Evolutionary conservation across 2,797 vertebrate genomes (phyloP), one percentile per base, ranked within the genome.

Genomic region (Oreochromis grahami): DNA sequence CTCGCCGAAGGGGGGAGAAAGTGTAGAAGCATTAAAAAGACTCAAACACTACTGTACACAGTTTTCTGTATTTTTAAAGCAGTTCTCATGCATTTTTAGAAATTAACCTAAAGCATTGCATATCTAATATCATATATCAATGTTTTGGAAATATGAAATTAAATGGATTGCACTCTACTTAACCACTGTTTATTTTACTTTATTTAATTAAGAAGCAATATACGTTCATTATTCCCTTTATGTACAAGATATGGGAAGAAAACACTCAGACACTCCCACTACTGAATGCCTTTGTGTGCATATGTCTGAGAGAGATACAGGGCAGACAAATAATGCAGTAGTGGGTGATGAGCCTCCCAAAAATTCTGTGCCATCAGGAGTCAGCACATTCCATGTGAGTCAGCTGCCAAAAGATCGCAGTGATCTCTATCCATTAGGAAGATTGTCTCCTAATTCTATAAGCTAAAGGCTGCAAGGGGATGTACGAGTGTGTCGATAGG

Each of bases 401-500:
- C 29, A 15, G 79, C 86, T 92, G 91, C 87, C 91, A 91, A 88
- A 86, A 86, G 68, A 93, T 88, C 80, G 88, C 76, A 55, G 78
- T 91, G 84, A 91, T 92, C 80, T 91, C 76, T 70, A 81, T 91
- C 92, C 90, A 95, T 95, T 94, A 94, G 84, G 53, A 85, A 83
- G 91, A 95, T 92, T 94, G 89, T 87, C 89, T 94, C 84, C 93
- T 91, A 91, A 95, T 92, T 94, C 89, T 86, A 79, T 89, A 83
- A 89, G 80, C 87, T 78, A 65, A 79, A 63, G 76, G 56, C 85
- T 63, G 81, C 13, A 21, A 63, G 79, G 84, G 58, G 90, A 76
- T 24, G 85, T 53, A 87, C 83, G 81, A 76, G 88, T 41, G 77
- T 76, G 84, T 81, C 81, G 90, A 90, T 82, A 90, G 52, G 81